Conservation (phyloP, 1,140 invertebrate genomes). For the Aradophagus sp. region DNA sequence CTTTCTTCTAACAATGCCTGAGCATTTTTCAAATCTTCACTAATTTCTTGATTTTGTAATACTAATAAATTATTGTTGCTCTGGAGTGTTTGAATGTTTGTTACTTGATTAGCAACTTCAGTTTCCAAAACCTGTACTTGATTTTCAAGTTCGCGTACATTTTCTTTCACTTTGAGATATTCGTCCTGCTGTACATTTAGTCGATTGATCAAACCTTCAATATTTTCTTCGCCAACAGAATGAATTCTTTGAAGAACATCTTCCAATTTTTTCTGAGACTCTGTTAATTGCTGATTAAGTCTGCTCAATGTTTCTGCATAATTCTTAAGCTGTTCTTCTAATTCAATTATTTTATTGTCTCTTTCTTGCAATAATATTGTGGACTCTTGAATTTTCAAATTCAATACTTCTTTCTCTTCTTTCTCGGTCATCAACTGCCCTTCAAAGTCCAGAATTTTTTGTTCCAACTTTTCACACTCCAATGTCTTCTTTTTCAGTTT, state of each 20-base stretch:
- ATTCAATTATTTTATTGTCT: slow-evolving; percentile 60
- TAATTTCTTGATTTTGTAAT: slow-evolving; percentile 67
- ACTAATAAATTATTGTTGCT: slow-evolving; percentile 66
- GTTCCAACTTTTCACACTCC: slow-evolving; percentile 79
- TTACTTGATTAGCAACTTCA: slow-evolving; percentile 69
- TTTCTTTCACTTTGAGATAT: slow-evolving; percentile 63
- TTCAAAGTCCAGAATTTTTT: slow-evolving; percentile 63
- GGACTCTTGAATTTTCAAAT: slow-evolving; percentile 61
- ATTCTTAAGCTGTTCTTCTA: slow-evolving; percentile 61
- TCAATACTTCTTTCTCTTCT: slow-evolving; percentile 65
- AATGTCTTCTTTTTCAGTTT: slow-evolving; percentile 83
- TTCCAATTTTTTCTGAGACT: slow-evolving; percentile 42
- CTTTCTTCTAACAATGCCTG: slow-evolving; percentile 68
- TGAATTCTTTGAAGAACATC: slow-evolving; percentile 47
- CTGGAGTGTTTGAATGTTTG: slow-evolving; percentile 63
- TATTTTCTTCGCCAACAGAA: slow-evolving; percentile 52
- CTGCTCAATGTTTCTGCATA: too few species aligned
- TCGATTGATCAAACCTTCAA: slow-evolving; percentile 67
- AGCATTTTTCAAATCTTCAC: slow-evolving; percentile 67
- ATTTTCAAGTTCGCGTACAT: slow-evolving; percentile 67
- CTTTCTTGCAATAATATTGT: slow-evolving; percentile 55
- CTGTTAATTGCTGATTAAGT: slow-evolving; percentile 44
- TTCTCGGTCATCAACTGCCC: slow-evolving; percentile 64
- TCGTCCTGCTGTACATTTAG: slow-evolving; percentile 57
- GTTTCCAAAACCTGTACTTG: slow-evolving; percentile 72